These are phyloP conservation scores for Agonopterix subpropinquella DNA, from an alignment of 2,888 invertebrate species.

Conservation along the genomic window DNA sequence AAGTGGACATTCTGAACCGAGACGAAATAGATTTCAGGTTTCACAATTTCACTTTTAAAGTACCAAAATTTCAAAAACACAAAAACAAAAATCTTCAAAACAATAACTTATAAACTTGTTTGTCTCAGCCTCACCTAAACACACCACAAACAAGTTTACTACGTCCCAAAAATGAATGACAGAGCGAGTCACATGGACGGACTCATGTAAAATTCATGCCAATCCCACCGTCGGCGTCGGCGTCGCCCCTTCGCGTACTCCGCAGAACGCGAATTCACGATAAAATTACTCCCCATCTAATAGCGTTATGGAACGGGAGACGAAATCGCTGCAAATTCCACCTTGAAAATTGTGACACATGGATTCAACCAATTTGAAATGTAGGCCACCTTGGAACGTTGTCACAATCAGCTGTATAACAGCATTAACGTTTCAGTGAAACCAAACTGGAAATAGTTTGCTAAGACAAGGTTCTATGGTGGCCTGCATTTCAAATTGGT, in stretches of 20 bases:
- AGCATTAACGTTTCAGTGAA: no score
- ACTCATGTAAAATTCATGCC: slow-evolving; percentile 70
- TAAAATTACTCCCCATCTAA: slow-evolving; percentile 64
- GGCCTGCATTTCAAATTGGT: no score
- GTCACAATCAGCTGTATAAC: no score
- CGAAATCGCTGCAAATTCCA: slow-evolving; percentile 26
- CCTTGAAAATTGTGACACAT: no score
- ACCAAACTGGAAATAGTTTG: no score
- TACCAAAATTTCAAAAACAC: not conserved
- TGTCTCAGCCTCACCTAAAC: slow-evolving; percentile 7
- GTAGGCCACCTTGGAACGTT: no score
- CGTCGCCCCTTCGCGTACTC: slow-evolving; percentile 31
- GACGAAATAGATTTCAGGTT: no score
- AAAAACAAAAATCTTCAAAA: not conserved
- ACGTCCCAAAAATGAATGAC: slow-evolving; percentile 46
- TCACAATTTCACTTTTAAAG: no score
- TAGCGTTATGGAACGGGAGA: slow-evolving; percentile 45
- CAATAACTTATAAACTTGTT: not conserved
- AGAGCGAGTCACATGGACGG: slow-evolving; percentile 35
- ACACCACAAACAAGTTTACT: slow-evolving; percentile 25
- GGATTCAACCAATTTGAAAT: no score
- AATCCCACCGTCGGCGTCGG: slow-evolving; percentile 11
- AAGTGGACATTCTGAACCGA: no score
- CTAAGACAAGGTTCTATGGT: no score
- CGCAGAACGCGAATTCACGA: slow-evolving; percentile 46